Evolutionary conservation across 2,888 invertebrate genomes (phyloP).

Genomic region (Eurytoma adleriae): DNA sequence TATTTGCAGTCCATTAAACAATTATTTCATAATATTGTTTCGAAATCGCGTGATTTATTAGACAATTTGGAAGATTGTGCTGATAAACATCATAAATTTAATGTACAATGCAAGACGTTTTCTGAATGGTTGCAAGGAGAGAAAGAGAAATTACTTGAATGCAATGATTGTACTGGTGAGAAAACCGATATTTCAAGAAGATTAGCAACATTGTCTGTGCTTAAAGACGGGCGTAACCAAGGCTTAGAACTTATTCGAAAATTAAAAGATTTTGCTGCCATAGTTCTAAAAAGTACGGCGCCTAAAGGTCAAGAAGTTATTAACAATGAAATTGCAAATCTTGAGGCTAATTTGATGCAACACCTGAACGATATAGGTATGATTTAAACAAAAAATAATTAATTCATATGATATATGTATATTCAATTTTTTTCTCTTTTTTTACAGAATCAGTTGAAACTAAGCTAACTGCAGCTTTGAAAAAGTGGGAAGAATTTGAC

Average conservation of each 20-base stretch:
- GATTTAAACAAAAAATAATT: constrained; percentile 48
- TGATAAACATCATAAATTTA: constrained; percentile 89
- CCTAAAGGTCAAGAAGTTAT: constrained; percentile 86
- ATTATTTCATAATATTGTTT: constrained; percentile 90
- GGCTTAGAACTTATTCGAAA: constrained; percentile 84
- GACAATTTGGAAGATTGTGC: constrained; percentile 91
- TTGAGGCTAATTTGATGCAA: constrained; percentile 83
- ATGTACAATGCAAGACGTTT: constrained; percentile 85
- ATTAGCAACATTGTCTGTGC: constrained; percentile 81
- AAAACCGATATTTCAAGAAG: constrained; percentile 87
- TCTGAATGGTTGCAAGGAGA: constrained; percentile 90
- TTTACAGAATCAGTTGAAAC: constrained; percentile 80
- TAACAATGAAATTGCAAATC: constrained; percentile 84
- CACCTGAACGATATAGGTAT: constrained; percentile 82
- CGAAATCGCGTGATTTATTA: constrained; percentile 90
- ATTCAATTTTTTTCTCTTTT: constrained; percentile 16
- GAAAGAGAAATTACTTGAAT: constrained; percentile 87
- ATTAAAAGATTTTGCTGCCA: constrained; percentile 81
- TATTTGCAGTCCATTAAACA: constrained; percentile 93
- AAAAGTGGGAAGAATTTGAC: constrained; percentile 94
- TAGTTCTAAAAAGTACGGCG: constrained; percentile 86
- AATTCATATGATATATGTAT: not conserved
- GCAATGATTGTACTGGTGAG: constrained; percentile 90
- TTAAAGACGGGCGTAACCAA: constrained; percentile 83
- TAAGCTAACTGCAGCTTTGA: constrained; percentile 85